Base-by-base conservation (phyloP, 1,140 invertebrate species). In the Panulirus ornatus region DNA sequence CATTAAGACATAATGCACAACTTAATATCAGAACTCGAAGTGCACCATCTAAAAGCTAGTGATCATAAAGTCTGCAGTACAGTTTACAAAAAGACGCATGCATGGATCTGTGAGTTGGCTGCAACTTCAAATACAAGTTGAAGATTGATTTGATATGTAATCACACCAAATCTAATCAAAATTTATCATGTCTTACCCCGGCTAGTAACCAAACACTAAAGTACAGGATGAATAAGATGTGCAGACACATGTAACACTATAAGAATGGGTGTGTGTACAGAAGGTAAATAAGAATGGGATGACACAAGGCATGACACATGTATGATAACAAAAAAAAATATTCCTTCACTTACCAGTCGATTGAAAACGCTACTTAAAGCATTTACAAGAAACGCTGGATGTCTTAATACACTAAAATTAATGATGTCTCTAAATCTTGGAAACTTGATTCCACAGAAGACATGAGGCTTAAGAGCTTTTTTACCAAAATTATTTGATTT, bases 311-410 rank as follows among this genome's bases (percentile, higher is more conserved):
- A 30, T 40, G 36, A 66, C 38, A 38, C 38, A 40, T 51, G n/a
- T 22, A 19, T 1, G 9, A n/a, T 27, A 84, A 44, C 47, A 11
- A 22, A 54, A 22, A 0, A 2, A 27, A 9, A 19, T n/a, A 6
- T 2, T 34, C 63, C 27, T 27, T 76, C 9, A 76, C 85, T 79
- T 87, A 87, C 85, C 85, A 87, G n/a, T 78, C 85, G 63, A 38
- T 66, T 87, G 34, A 42, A 14, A 36, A 87, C 47, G 44, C 42
- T 87, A 42, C 51, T 66, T 47, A 42, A 42, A 6, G 54, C 19
- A 27, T 51, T 9, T 40, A 87, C 66, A n/a, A 87, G 36, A 51
- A 87, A 87, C 19, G 79, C n/a, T 42, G 85, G 85, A 51, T 87
- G 85, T 38, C 36, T 66, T 27, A 87, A 87, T 22, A 87, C 66